phyloP scores from a whole-genome alignment of 92 coral and sea anemone species.

The Parazoanthus atlanticus region DNA sequence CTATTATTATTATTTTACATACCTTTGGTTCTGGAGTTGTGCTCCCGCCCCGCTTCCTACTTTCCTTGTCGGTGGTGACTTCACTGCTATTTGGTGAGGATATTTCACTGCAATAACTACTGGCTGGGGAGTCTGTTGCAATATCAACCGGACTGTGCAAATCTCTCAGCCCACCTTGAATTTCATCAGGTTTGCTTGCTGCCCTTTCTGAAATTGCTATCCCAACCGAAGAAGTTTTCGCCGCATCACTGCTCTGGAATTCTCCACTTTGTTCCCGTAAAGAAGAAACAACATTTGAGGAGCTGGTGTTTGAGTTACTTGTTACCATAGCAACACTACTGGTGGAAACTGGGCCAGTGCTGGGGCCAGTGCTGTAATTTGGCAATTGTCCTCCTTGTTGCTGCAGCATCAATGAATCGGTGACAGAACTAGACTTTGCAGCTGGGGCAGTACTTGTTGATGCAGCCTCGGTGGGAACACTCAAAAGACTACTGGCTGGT shows the following conservation, averaged over 20 bases:
- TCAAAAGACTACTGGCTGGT: neutral
- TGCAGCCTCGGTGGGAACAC: neutral
- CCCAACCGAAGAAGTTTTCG: neutral
- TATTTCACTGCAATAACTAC: constrained; percentile 37
- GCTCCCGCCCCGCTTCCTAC: neutral
- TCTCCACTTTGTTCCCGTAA: constrained; percentile 1
- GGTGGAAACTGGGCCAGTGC: neutral
- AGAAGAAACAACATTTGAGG: neutral
- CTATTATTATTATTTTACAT: neutral
- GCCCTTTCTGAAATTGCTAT: constrained; percentile 2
- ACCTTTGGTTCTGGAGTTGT: constrained; percentile 33
- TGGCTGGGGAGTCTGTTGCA: constrained; percentile 33
- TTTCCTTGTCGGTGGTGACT: neutral
- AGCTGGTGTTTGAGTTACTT: neutral
- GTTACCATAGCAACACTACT: neutral
- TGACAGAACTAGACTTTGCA: neutral
- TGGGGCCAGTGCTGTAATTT: neutral
- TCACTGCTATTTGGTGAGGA: constrained; percentile 14
- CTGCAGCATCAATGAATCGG: neutral
- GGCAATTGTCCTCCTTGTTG: neutral
- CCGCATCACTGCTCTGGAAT: neutral
- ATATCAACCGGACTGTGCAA: constrained; percentile 19
- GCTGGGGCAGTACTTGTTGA: neutral
- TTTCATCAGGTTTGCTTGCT: neutral
- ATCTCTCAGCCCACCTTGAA: neutral